A percentile compares a stretch with the other conserved stretches of the same genome.
These are phyloP conservation scores for Frankliniella intonsa DNA, from an alignment of 2,888 invertebrate species.

Conservation along the genomic window DNA sequence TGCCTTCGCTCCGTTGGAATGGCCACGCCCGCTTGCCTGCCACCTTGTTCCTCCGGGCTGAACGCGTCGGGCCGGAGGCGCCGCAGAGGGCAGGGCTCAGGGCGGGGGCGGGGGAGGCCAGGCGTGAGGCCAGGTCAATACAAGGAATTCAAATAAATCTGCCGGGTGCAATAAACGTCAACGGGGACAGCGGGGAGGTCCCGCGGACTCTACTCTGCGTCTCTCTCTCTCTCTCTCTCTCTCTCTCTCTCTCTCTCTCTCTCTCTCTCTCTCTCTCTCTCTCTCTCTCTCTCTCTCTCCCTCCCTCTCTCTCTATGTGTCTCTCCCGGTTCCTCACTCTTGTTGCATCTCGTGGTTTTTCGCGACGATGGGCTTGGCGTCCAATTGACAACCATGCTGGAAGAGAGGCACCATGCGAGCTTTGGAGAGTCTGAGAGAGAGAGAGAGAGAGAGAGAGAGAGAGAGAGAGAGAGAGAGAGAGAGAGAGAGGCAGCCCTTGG, in stretches of 20 bases:
- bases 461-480: neutral
- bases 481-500: neutral
- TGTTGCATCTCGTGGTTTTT: no score
- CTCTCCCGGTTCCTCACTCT: no score
- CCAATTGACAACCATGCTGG: no score
- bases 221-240: neutral
- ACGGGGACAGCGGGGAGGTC: neutral
- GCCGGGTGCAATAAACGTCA: slow-evolving; percentile 14
- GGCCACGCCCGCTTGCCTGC: no score
- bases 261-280: neutral
- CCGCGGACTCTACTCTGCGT: neutral
- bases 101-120: neutral
- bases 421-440: no score
- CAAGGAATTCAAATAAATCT: slow-evolving; percentile 27
- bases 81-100: neutral
- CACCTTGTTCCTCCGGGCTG: no score
- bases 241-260: neutral
- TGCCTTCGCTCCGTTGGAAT: no score
- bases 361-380: no score
- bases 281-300: neutral
- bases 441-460: no score
- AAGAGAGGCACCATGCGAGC: no score
- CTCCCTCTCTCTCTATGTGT: no score
- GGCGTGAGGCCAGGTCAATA: slow-evolving; percentile 5
- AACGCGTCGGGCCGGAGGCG: neutral